Evolutionary conservation across 2,797 vertebrate genomes (phyloP), one percentile per base, ranked within the genome.

Genomic region (Dendrocincla fuliginosa): DNA sequence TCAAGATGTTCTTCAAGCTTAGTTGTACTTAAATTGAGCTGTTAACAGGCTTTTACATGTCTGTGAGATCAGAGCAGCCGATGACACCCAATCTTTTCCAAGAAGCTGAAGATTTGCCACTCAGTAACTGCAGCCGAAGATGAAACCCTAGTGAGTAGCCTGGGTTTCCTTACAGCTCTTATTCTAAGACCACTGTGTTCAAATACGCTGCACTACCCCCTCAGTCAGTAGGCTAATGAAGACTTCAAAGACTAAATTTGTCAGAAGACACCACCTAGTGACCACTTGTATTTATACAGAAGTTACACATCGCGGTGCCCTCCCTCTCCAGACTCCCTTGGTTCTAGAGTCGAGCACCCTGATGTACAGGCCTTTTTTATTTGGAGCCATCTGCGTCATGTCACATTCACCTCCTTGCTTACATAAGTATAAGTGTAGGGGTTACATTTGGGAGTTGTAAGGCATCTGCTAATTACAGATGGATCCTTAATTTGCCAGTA

Each of bases 201-300:
- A 57, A 32, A 30, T 1, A 13, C 7, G 5, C 46, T 73, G 50
- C 37, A 33, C 35, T 47, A 28, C 19, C 15, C 13, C 9, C 27
- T 39, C 47, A 10, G 42, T 63, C 42, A 12, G 41, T 9, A 19
- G 23, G 16, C 10, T 42, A 22, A 52, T 30, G 50, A 78, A 81
- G 70, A 27, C 24, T 55, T 53, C 4, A 2, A 78, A 65, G 37
- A 61, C 42, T 27, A 18, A 56, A 60, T 95, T 82, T 94, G 80
- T 92, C 69, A 64, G 67, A 95, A 60, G 63, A 78, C 95, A 92
- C 96, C 92, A 87, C 95, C 96, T 96, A 96, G 93, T 93, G 96
- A 93, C 77, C 42, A 32, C 30, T 73, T 87, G 32, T 11, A 46
- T 86, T 86, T 88, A 28, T 39, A 41, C 11, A 67, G 55, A 49